phyloP scores from a whole-genome alignment of 1,140 invertebrate genomes.

The Drosophila kurseongensis region DNA sequence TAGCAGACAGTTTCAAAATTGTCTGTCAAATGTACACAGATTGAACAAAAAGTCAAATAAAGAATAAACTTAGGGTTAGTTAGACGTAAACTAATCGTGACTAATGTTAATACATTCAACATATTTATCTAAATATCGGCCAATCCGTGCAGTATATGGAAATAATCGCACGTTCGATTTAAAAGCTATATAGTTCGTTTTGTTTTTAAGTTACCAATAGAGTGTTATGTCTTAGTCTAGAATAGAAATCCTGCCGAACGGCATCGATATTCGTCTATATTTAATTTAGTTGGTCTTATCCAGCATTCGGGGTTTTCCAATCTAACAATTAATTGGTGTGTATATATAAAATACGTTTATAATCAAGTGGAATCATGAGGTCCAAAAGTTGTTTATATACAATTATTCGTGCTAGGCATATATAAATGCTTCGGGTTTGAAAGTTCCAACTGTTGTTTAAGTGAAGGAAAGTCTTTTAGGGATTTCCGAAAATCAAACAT shows the following conservation, averaged over 20 bases:
- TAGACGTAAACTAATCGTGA: slow-evolving; percentile 25
- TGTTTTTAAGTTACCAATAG: slow-evolving; percentile 47
- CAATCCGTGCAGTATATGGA: slow-evolving; percentile 2
- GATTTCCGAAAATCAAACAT: slow-evolving; percentile 5
- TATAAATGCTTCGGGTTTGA: slow-evolving; percentile 13
- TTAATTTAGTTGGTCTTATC: slow-evolving; percentile 82
- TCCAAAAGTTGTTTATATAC: slow-evolving; percentile 77
- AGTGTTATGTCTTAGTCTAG: slow-evolving; percentile 48
- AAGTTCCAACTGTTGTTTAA: slow-evolving; percentile 5
- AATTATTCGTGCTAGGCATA: slow-evolving; percentile 46
- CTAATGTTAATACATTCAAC: slow-evolving; percentile 44
- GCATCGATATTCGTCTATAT: slow-evolving; percentile 36
- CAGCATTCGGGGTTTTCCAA: slow-evolving; percentile 66
- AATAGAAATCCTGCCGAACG: slow-evolving; percentile 48
- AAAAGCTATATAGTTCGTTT: slow-evolving; percentile 39
- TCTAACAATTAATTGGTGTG: slow-evolving; percentile 57
- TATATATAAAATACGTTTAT: slow-evolving; percentile 49
- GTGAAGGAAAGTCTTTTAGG: slow-evolving; percentile 9
- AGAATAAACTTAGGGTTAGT: slow-evolving; percentile 21
- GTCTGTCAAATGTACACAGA: slow-evolving; percentile 50
- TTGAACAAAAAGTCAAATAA: slow-evolving; percentile 32
- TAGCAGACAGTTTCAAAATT: slow-evolving; percentile 40
- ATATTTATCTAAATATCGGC: slow-evolving; percentile 29
- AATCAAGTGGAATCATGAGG: slow-evolving; percentile 65
- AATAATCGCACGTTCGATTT: slow-evolving; percentile 35